Base-by-base conservation (phyloP, 1,140 invertebrate genomes). In the Stegodyphus dumicola region DNA sequence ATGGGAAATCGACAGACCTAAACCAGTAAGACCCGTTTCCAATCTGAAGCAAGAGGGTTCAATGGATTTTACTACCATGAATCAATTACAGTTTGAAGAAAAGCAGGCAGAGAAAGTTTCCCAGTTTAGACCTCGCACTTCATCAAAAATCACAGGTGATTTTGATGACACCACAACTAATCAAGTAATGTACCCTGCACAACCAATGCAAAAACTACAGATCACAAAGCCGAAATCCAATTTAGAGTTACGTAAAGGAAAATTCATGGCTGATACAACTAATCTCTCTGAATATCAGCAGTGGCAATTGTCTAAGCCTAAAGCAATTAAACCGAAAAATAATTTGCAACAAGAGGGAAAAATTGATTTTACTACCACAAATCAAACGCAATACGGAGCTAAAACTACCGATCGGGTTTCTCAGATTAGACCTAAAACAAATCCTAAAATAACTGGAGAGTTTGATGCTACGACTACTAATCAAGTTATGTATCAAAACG, bases 321-420 rank as follows among this genome's bases (percentile, higher is more conserved):
- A 76, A 13, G 53, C 52, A 17, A 9, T 76, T 48, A 85, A 10
- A 17, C 81, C 64, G 6, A 76, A 51, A 17, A 51, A 70, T 56
- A 76, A 76, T 13, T 60, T 86, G 18, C 60, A 76, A 56, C 77
- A 91, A 71, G 88, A 88, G 15, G 91, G 91, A 2, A 89, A 89
- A 18, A 90, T 91, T 87, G 90, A 91, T 51, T 87, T 88, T 60
- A 88, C 89, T 60, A 91, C 91, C 15, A 91, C 90, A 7, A 88
- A 89, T 85, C 87, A 89, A 67, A 53, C 88, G 6, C 88, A 89
- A 88, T 87, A 86, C 85, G 54, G n/a, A n/a, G 66, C 11, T 1
- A 65, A 80, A 81, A 51, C 60, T 17, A 48, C 60, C 5, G 71
- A 87, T 7, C 52, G 64, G 48, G 71, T 75, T 5, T n/a, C 65